Evolutionary conservation across 2,888 invertebrate species (phyloP).

Genomic region (Periphyllus acericola): DNA sequence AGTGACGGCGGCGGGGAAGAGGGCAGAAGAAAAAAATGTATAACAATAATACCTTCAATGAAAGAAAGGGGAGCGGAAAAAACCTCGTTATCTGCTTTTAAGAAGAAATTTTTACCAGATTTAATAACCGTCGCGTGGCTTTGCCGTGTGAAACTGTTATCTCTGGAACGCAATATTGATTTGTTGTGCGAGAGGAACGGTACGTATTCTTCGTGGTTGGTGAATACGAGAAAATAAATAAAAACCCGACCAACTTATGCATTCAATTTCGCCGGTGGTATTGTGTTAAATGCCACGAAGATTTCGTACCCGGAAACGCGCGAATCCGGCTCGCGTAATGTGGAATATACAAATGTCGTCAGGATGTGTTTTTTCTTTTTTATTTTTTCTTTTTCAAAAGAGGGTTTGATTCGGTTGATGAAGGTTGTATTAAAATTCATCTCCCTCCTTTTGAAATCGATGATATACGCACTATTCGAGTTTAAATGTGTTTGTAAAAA

Average conservation of each 20-base stretch:
- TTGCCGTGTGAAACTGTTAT: constrained; percentile 47
- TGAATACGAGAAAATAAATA: background rate
- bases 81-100: constrained; percentile 59
- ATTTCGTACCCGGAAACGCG: constrained; percentile 45
- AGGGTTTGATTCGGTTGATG: background rate
- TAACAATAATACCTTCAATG: constrained; percentile 47
- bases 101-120: constrained; percentile 59
- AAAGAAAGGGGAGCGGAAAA: constrained; percentile 32
- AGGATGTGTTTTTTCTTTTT: background rate
- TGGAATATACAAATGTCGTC: constrained; percentile 48
- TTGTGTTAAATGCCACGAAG: constrained; percentile 52
- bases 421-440: too few relatives aligned
- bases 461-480: too few relatives aligned
- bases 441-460: too few relatives aligned
- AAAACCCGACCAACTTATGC: background rate
- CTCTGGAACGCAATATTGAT: constrained; percentile 54
- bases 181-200: background rate
- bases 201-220: constrained; percentile 10
- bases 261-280: constrained; percentile 15
- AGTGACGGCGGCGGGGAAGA: background rate
- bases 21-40: constrained; percentile 16
- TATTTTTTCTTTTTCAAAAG: background rate
- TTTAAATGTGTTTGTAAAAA: too few relatives aligned
- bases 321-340: constrained; percentile 30
- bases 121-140: constrained; percentile 55